Evolutionary conservation across 2,113 vertebrate species (phyloP).

Genomic region (Tricholaema leucomelas): DNA sequence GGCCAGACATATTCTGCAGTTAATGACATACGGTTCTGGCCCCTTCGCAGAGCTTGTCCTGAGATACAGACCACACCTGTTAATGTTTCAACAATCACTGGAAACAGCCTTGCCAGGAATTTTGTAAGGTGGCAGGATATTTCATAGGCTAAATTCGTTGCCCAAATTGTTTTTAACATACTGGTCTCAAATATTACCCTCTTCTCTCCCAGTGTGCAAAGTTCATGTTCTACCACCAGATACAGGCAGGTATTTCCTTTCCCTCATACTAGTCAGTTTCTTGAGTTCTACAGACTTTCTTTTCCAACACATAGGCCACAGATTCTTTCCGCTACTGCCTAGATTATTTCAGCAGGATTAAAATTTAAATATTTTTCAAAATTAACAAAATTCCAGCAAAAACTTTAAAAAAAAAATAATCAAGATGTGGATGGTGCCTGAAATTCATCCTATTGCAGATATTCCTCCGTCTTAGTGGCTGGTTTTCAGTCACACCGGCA

Average conservation of each 20-base stretch:
- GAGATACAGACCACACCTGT: not conserved
- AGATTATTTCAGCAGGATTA: not conserved
- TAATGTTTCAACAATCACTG: not conserved
- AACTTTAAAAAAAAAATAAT: not conserved
- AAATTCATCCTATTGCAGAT: not conserved
- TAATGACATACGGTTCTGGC: fast-evolving
- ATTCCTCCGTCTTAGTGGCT: not conserved
- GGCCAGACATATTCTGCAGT: not conserved
- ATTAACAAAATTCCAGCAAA: not conserved
- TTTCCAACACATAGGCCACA: not conserved
- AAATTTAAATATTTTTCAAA: not conserved
- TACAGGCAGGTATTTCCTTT: fast-evolving
- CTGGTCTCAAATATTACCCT: not conserved
- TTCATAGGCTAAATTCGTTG: not conserved
- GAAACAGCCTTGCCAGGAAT: not conserved
- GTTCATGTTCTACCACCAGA: not conserved
- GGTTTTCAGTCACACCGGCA: not conserved
- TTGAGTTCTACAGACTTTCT: not conserved
- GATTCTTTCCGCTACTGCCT: not conserved
- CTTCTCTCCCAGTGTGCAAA: not conserved
- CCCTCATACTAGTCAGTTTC: not conserved
- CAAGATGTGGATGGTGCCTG: not conserved
- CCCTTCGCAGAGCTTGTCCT: not conserved
- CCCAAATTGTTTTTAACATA: not conserved
- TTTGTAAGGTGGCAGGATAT: not conserved